Conservation (phyloP, 2,797 vertebrate genomes). For the Moxostoma hubbsi region DNA sequence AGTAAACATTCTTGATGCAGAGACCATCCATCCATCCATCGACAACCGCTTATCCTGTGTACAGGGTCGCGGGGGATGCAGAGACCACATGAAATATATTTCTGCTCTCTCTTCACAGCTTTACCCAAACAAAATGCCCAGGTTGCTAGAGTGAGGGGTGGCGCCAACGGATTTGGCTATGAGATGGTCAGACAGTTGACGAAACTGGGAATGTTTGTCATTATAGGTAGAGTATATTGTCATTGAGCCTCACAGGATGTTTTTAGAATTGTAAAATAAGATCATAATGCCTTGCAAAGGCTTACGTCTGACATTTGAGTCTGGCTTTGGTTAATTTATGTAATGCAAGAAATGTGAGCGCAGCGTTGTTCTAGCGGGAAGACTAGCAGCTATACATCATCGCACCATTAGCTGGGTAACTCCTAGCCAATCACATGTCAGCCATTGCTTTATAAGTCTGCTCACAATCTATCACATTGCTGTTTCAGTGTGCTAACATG, state of each 20-base stretch:
- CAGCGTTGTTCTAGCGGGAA: too few species aligned
- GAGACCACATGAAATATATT: neutral
- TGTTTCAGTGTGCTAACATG: too few species aligned
- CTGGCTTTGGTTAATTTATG: neutral
- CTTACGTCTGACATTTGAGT: neutral
- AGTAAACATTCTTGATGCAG: neutral
- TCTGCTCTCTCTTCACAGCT: conserved; percentile 67
- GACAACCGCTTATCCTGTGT: too few species aligned
- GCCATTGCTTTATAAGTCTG: too few species aligned
- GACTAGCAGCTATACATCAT: too few species aligned
- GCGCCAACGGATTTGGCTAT: conserved; percentile 86
- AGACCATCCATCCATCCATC: too few species aligned
- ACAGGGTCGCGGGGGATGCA: too few species aligned
- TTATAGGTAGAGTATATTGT: conserved; percentile 85
- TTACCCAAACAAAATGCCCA: conserved; percentile 85
- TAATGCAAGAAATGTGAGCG: too few species aligned
- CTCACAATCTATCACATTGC: too few species aligned
- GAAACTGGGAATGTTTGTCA: conserved; percentile 84
- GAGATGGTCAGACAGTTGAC: conserved; percentile 83
- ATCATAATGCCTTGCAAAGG: neutral
- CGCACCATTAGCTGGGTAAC: too few species aligned
- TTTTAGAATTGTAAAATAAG: neutral
- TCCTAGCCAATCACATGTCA: too few species aligned
- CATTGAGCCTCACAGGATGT: conserved; percentile 7
- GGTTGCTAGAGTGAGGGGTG: conserved; percentile 91